A percentile compares a stretch with the other conserved stretches of the same genome.
Evolutionary conservation across 2,113 vertebrate species (phyloP).

Genomic region (Pitta sordida): DNA sequence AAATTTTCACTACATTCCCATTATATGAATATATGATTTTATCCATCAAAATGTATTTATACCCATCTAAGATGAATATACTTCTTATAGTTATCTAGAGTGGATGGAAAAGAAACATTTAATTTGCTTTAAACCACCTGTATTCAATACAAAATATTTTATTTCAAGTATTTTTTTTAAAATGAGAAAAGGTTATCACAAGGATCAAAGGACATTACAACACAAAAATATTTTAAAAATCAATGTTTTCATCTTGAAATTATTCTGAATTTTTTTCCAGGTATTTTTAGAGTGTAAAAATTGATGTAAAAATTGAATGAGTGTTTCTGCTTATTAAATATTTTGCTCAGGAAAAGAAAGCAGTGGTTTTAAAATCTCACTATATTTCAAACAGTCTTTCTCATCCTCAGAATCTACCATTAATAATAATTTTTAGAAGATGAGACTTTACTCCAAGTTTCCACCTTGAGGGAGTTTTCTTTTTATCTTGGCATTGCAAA

Average conservation of each 20-base stretch:
- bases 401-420: slow-evolving; percentile 40
- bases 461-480: slow-evolving; percentile 55
- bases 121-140: neutral
- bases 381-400: slow-evolving; percentile 1
- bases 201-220: neutral
- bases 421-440: slow-evolving; percentile 53
- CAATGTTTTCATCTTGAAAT: neutral
- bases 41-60: neutral
- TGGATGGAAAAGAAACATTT: neutral
- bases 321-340: slow-evolving; percentile 2
- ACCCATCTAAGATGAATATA: neutral
- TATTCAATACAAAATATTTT: neutral
- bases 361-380: slow-evolving; percentile 15
- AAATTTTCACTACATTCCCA: neutral
- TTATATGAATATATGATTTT: neutral
- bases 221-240: neutral
- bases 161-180: neutral
- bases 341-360: slow-evolving; percentile 32
- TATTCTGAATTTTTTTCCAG: neutral
- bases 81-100: neutral
- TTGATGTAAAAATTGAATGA: neutral
- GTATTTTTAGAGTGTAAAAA: neutral
- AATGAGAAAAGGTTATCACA: neutral
- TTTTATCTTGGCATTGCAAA: slow-evolving; percentile 48
- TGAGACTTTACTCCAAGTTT: slow-evolving; percentile 47